A percentile compares a stretch with the other conserved stretches of the same genome.
phyloP scores from a whole-genome alignment of 2,797 vertebrate species.

The Tiaroga cobitis region DNA sequence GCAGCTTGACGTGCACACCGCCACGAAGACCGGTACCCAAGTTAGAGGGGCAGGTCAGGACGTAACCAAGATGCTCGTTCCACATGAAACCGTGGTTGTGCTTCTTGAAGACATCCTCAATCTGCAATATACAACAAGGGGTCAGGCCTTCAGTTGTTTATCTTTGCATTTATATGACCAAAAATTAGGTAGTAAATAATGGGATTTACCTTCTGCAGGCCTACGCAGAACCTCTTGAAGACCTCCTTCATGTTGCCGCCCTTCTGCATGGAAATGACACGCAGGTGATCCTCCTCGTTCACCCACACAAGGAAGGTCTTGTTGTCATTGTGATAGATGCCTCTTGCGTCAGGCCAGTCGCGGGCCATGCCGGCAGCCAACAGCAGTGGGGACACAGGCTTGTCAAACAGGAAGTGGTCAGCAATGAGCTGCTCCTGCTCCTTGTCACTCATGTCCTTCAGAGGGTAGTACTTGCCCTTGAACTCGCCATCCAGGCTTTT shows the following conservation, averaged over 20 bases:
- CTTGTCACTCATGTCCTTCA: slow-evolving; percentile 82
- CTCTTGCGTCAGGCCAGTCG: slow-evolving; percentile 86
- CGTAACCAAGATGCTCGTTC: slow-evolving; percentile 85
- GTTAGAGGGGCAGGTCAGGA: slow-evolving; percentile 88
- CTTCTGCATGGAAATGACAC: slow-evolving; percentile 87
- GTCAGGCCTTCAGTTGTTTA: not conserved
- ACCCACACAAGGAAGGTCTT: slow-evolving; percentile 88
- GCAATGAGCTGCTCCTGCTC: slow-evolving; percentile 87
- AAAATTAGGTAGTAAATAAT: not conserved
- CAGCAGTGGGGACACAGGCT: slow-evolving; percentile 85
- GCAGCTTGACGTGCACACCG: slow-evolving; percentile 84
- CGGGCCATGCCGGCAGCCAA: slow-evolving; percentile 86
- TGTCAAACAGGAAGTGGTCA: slow-evolving; percentile 89
- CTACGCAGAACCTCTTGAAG: slow-evolving; percentile 85
- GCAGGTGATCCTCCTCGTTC: slow-evolving; percentile 86
- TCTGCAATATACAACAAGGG: slow-evolving; percentile 66
- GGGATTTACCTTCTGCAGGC: slow-evolving; percentile 78
- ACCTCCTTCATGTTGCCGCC: slow-evolving; percentile 89
- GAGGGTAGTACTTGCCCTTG: slow-evolving; percentile 87
- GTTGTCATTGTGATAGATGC: slow-evolving; percentile 87
- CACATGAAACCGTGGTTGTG: slow-evolving; percentile 86
- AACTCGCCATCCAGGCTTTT: slow-evolving; percentile 83
- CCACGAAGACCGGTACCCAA: slow-evolving; percentile 86
- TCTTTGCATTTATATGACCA: not conserved
- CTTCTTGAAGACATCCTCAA: slow-evolving; percentile 85